Base-by-base conservation (phyloP, 2,797 vertebrate species). In the Tympanoctomys barrerae region DNA sequence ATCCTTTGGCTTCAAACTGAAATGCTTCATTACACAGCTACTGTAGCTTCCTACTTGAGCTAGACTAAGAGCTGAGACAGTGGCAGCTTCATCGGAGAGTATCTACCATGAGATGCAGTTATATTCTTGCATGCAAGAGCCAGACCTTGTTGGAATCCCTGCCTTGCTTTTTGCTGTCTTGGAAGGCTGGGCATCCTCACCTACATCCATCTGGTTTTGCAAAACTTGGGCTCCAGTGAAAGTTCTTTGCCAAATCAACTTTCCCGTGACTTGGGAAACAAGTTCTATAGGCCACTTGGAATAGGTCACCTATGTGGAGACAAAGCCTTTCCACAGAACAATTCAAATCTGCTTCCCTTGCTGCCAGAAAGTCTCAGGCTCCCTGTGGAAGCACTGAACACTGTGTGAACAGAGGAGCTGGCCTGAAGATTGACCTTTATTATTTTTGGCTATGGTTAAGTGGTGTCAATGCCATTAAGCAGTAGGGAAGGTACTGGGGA, bases 371-470 rank as follows among this genome's bases (percentile, higher is more conserved):
- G 78, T 95, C 95, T 95, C 94, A 94, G 89, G 52, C 82, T 96
- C 64, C 95, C 85, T 9, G 94, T 97, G 94, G 96, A 98, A 98
- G 97, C 93, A 93, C 46, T 73, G 80, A 93, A 85, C 77, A 92
- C 92, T 96, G 90, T 87, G 84, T 96, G 96, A 97, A 96, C 95
- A 91, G 2, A 6, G 95, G 97, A 95, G 96, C 85, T 70, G 84
- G 31, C 91, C 95, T 70, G 89, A 97, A 97, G 52, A 97, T 49
- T 94, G 14, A 92, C 97, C 97, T 95, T 33, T 97, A 80, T 97
- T 98, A 97, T 96, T 96, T 80, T 96, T 97, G 97, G 96, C 96
- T 97, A 18, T n/a, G 93, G 92, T 46, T 97, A 91, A 96, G 96
- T 91, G 49, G 87, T 97, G 36, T 87, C 66, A 96, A 86, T 94